phyloP scores from a whole-genome alignment of 2,113 vertebrate species.

The Azemiops feae region DNA sequence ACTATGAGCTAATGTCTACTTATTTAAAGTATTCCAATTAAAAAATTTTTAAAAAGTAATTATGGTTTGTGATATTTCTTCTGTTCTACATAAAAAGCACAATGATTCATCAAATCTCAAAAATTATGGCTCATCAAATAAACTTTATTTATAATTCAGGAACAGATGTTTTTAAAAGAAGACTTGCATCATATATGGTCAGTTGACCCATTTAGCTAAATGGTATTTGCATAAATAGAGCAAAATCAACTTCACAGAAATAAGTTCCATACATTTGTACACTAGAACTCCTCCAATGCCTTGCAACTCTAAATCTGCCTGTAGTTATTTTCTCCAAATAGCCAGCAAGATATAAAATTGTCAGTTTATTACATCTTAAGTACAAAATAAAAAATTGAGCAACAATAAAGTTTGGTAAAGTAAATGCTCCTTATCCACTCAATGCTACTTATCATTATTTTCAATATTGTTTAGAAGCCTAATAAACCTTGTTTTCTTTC shows the following conservation, averaged over 20 bases:
- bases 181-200: background rate
- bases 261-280: background rate
- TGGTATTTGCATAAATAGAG: background rate
- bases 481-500: too few relatives aligned
- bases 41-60: constrained; percentile 45
- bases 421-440: too few relatives aligned
- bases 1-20: constrained; percentile 74
- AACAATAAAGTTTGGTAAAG: too few relatives aligned
- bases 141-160: background rate
- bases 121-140: background rate
- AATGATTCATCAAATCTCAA: background rate
- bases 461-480: too few relatives aligned
- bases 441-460: too few relatives aligned
- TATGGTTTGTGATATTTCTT: constrained; percentile 40
- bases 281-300: background rate
- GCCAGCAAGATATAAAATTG: background rate
- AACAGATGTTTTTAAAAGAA: background rate
- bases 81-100: constrained; percentile 30
- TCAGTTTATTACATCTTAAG: too few relatives aligned
- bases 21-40: constrained; percentile 63
- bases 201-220: background rate
- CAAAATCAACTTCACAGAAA: background rate
- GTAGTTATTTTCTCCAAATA: background rate
- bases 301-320: too few relatives aligned
- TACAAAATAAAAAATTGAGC: too few relatives aligned